Base-by-base conservation (phyloP, 2,797 vertebrate species). In the Podargus strigoides region DNA sequence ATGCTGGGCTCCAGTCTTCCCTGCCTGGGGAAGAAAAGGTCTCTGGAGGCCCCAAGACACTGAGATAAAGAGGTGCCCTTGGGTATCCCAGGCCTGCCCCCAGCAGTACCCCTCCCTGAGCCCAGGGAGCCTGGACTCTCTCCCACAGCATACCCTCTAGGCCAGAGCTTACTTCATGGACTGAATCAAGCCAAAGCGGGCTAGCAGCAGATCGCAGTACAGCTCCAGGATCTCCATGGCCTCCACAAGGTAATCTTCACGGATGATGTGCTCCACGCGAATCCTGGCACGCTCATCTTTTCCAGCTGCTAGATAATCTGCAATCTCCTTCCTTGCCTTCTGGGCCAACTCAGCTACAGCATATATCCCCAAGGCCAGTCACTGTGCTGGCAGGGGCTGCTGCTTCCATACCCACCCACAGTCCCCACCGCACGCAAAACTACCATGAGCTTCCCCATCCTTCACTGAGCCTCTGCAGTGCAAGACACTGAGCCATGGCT, bases 151-250 rank as follows among this genome's bases (percentile, higher is more conserved):
- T 8, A 39, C 22, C 39, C 63, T 37, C 53, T 17, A 60, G 68
- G 27, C 72, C 89, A 68, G 47, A 53, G 55, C 81, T 98, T 97
- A 99, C 99, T 99, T 99, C 99, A 99, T 99, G 14, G 99, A 99
- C 80, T 99, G 99, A 86, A 99, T 99, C 92, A 99, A 98, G 94
- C 99, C 99, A 85, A 99, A 99, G 42, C 99, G 98, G 46, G 99
- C 98, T 58, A 99, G 97, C 69, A 99, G 98, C 86, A 99, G 97
- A 93, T 99, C 99, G 66, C 99, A 99, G 97, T 99, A 99, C 46
- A 99, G 97, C 97, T 99, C 99, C 95, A 99, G 97, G 97, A 99
- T 99, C 97, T 99, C 99, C 99, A 99, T 99, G 94, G 99, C 99
- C 94, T 99, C 99, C 95, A 99, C 99, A n/a, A 99, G 96, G 93